Evolutionary conservation across 2,888 invertebrate species (phyloP), one percentile per base, ranked within the genome.

Genomic region (Acronicta alni): DNA sequence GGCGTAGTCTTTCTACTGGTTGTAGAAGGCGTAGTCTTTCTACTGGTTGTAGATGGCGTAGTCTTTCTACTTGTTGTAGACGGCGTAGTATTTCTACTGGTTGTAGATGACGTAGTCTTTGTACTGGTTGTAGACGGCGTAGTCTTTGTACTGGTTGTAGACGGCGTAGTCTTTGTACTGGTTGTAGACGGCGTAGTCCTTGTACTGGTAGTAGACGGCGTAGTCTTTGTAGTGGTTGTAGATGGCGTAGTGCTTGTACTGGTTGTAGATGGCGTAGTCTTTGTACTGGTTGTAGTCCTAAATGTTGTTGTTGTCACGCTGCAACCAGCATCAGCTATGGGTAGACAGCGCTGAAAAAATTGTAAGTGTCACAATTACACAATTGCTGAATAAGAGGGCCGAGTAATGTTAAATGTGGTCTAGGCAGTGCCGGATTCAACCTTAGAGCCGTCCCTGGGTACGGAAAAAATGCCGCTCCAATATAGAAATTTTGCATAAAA

Each of bases 181-280:
- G 44, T 30, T 10, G 26, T 16, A 0, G 30, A 16, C 0, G 26
- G 15, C 2, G 16, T 30, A 16, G 30, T 44, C 35, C 18, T 20
- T 3, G 37, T 16, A 23, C 37, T 43, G 3, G 49, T 14, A 17
- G 47, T 39, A 18, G 63, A 17, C 14, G 44, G 26, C n/a, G 53
- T 23, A 20, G 12, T 32, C 23, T 14, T 15, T 0, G 44, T 17
- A 15, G 9, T 55, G 0, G 46, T 47, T 35, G 55, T 18, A 3
- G 30, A 4, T 5, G 35, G 5, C 10, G 47, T 48, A 16, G 42
- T 48, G 1, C 2, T 43, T 7, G 39, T 16, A n/a, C 17, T 17
- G 9, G 26, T 17, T 10, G 44, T 39, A 12, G 12, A 30, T 12
- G 30, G 30, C 4, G 12, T 12, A 30, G 30, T 30, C 4, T 10